Base-by-base conservation (phyloP, 30 jellyfish, hydroid and myxozoan genomes). In the Chrysaora quinquecirrha region DNA sequence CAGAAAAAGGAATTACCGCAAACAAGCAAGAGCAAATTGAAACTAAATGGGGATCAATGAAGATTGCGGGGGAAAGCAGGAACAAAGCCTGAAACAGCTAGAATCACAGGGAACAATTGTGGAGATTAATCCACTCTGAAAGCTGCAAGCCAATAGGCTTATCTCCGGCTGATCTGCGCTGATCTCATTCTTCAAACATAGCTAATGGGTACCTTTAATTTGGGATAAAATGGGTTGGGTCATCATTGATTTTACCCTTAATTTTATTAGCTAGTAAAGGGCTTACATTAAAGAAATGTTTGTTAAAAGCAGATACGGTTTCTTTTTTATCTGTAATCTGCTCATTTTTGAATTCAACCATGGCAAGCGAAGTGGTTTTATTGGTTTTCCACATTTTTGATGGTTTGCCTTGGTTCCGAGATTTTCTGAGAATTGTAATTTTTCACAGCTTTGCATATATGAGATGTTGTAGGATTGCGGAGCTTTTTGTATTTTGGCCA, bases 241-340 rank as follows among this genome's bases (percentile, higher is more conserved):
- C 58, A 43, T 43, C 58, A 43, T 43, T 43, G 58, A 43, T 43
- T 16, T n/a, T 43, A 43, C 16, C 58, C 58, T 43, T 43, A 9
- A 43, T 43, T 43, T 43, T 43, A 43, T 16, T 16, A 43, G 58
- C 58, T 16, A 43, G 58, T 43, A 16, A 43, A 74, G 62, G 86
- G 34, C 63, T 75, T 70, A 12, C 75, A 52, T 1, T 74, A 34
- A 32, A 48, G 47, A 74, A 50, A 29, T 74, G 64, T 27, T 21
- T 33, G 54, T 74, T 74, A 70, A 52, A 52, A 74, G 86, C 86
- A 48, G 75, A 74, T 0, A 32, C 65, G 4, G 52, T 48, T 74
- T 54, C 74, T 74, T 74, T 33, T 32, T 74, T 74, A 29, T 72
- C 84, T n/a, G n/a, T n/a, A n/a, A n/a, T n/a, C n/a, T n/a, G n/a